Evolutionary conservation across 2,888 invertebrate species (phyloP).

Genomic region (Entomobrya proxima): DNA sequence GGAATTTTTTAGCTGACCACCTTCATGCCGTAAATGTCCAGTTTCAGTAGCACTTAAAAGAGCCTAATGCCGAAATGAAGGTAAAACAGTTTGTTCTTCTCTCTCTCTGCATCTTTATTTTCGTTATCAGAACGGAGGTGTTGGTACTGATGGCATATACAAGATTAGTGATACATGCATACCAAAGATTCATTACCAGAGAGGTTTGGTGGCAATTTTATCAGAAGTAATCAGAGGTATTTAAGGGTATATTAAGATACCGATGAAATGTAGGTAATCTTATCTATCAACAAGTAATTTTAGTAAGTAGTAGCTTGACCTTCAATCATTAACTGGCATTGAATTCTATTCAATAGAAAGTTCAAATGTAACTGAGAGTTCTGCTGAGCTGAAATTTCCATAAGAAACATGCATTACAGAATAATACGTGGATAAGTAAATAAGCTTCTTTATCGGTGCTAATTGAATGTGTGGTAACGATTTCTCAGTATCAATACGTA

Average conservation of each 20-base stretch:
- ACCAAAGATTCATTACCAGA: conserved; percentile 20
- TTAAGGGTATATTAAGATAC: conserved; percentile 46
- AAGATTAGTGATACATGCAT: conserved; percentile 51
- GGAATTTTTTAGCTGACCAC: conserved; percentile 59
- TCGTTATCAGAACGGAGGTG: conserved; percentile 62
- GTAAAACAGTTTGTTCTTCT: conserved; percentile 21
- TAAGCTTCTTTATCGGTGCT: too few relatives aligned
- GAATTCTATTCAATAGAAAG: background rate
- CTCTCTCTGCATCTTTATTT: conserved; percentile 19
- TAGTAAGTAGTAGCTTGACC: conserved; percentile 58
- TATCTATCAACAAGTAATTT: conserved; percentile 48
- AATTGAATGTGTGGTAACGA: too few relatives aligned
- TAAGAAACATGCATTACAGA: too few relatives aligned
- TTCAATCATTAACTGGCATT: conserved; percentile 45
- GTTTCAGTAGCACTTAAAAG: too few relatives aligned
- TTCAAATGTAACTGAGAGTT: background rate
- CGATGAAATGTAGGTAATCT: conserved; percentile 45
- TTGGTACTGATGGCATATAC: conserved; percentile 58
- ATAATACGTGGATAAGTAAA: too few relatives aligned
- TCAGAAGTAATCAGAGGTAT: conserved; percentile 54
- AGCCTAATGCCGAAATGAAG: background rate
- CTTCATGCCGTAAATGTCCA: conserved; percentile 24
- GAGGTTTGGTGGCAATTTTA: conserved; percentile 43
- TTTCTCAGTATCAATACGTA: too few relatives aligned
- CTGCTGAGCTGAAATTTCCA: too few relatives aligned